These are phyloP conservation scores for Himalopsyche anomala DNA, from an alignment of 2,888 invertebrate genomes.

Conservation along the genomic window DNA sequence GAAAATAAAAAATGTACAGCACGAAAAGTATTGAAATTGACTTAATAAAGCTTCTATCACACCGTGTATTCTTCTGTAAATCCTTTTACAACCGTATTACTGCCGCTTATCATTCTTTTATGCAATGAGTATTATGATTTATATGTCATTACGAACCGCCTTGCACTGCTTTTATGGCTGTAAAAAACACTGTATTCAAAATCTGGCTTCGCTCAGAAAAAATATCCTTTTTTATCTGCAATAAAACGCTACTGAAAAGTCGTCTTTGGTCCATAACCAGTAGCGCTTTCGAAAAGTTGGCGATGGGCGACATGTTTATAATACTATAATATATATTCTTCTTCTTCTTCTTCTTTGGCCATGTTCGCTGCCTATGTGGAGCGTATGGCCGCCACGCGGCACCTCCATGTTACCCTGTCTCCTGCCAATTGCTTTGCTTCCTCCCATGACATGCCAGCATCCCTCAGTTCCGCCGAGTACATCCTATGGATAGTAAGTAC, in stretches of 20 bases:
- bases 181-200: conserved; percentile 34
- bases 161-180: conserved; percentile 30
- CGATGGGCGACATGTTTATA: too few species aligned
- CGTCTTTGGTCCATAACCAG: neutral
- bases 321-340: too few species aligned
- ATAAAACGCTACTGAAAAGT: conserved; percentile 51
- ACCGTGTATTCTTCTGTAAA: neutral
- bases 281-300: neutral
- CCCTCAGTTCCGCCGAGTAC: too few species aligned
- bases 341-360: too few species aligned
- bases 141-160: conserved; percentile 15
- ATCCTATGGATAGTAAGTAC: too few species aligned
- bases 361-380: too few species aligned
- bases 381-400: too few species aligned
- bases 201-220: conserved; percentile 29
- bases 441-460: too few species aligned
- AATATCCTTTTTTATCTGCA: conserved; percentile 61
- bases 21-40: too few species aligned
- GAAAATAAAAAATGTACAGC: too few species aligned
- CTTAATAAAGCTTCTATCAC: neutral
- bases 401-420: too few species aligned
- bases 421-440: too few species aligned
- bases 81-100: conserved; percentile 3
- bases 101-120: conserved; percentile 2
- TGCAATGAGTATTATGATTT: conserved; percentile 29